Percentiles rank a stretch among this genome's conserved stretches.
Conservation (phyloP, 2,113 vertebrate genomes). For the Camelus dromedarius region DNA sequence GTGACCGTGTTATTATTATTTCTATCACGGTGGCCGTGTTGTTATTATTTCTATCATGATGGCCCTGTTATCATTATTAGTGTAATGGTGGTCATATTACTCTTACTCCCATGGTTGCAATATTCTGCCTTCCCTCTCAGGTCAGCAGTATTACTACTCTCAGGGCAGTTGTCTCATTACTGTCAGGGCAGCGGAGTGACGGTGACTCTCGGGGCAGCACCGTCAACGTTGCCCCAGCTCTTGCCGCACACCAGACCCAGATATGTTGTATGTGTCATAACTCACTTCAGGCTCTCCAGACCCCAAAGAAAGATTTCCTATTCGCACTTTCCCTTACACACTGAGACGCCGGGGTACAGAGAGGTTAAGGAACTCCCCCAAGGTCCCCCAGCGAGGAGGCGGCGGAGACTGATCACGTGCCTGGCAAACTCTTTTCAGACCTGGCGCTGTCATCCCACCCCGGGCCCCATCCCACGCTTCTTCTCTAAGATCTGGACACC, state of each 20-base stretch:
- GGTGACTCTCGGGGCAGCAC: fast-evolving
- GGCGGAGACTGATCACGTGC: fast-evolving
- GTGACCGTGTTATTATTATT: neutral
- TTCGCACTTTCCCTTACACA: fast-evolving
- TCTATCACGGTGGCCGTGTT: too few species aligned
- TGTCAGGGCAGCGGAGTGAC: fast-evolving
- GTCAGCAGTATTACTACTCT: fast-evolving
- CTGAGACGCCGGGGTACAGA: fast-evolving
- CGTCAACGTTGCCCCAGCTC: fast-evolving
- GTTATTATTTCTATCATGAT: fast-evolving
- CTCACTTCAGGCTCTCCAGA: neutral
- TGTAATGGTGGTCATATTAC: neutral
- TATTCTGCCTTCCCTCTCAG: too few species aligned
- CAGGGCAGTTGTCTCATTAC: fast-evolving
- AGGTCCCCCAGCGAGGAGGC: fast-evolving
- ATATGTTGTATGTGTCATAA: fast-evolving
- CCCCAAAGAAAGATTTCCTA: fast-evolving
- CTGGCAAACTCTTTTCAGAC: too few species aligned
- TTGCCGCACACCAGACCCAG: fast-evolving
- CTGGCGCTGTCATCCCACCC: fast-evolving
- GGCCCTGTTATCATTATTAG: neutral
- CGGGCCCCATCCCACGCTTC: too few species aligned
- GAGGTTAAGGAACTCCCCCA: fast-evolving
- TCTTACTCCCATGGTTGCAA: neutral
- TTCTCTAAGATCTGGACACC: too few species aligned